These are phyloP conservation scores for Watsonalla cultraria DNA, from an alignment of 2,888 invertebrate species.

Conservation along the genomic window DNA sequence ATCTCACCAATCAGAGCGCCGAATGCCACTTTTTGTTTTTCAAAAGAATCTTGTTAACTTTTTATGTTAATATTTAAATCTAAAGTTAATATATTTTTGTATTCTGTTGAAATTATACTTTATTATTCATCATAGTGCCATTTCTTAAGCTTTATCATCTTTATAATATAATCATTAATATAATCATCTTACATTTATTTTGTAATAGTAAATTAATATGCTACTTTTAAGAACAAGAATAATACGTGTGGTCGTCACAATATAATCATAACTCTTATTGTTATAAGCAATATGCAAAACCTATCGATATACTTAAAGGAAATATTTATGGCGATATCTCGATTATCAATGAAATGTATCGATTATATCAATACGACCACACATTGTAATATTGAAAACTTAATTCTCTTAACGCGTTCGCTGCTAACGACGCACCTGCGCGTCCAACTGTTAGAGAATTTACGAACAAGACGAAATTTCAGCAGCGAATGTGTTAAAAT, in stretches of 20 bases:
- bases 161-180: neutral
- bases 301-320: too few relatives aligned
- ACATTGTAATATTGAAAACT: conserved; percentile 11
- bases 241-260: conserved; percentile 15
- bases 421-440: too few relatives aligned
- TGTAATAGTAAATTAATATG: neutral
- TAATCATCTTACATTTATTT: neutral
- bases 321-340: neutral
- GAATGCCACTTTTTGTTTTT: too few relatives aligned
- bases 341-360: neutral
- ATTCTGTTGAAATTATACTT: conserved; percentile 9
- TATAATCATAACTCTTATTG: neutral
- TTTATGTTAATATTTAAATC: too few relatives aligned
- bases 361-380: conserved; percentile 14
- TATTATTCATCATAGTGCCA: conserved; percentile 25
- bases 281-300: too few relatives aligned
- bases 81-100: conserved; percentile 7
- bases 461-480: too few relatives aligned
- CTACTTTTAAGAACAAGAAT: conserved; percentile 10
- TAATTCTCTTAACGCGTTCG: neutral
- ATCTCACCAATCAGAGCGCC: too few relatives aligned
- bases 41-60: too few relatives aligned
- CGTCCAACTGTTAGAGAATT: too few relatives aligned
- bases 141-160: conserved; percentile 20
- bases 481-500: conserved; percentile 17